phyloP scores from a whole-genome alignment of 2,797 vertebrate species.

The Squalus acanthias region DNA sequence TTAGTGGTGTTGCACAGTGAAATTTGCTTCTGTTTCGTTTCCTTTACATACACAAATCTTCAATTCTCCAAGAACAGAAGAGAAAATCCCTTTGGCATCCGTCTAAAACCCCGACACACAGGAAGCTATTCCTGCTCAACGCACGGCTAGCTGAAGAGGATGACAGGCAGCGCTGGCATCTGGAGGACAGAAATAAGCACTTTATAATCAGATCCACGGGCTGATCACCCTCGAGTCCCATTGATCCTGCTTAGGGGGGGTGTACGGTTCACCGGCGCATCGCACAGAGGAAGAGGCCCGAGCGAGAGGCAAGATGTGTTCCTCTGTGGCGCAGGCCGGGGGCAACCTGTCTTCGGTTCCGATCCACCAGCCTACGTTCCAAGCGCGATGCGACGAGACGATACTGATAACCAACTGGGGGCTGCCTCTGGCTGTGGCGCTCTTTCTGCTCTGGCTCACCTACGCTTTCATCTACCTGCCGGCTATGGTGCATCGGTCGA shows the following conservation, averaged over 20 bases:
- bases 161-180: neutral
- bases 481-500: slow-evolving; percentile 54
- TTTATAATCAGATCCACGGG: neutral
- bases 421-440: slow-evolving; percentile 57
- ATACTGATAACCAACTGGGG: slow-evolving; percentile 64
- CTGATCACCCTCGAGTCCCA: neutral
- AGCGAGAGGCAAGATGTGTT: neutral
- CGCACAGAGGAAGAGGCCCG: neutral
- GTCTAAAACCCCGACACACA: neutral
- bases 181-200: slow-evolving; percentile 9
- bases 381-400: slow-evolving; percentile 65
- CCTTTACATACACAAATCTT: slow-evolving; percentile 18
- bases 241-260: neutral
- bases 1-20: slow-evolving; percentile 23
- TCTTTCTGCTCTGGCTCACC: slow-evolving; percentile 58
- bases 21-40: neutral
- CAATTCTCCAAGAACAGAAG: slow-evolving; percentile 29
- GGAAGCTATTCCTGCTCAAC: neutral
- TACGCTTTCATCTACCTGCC: slow-evolving; percentile 67
- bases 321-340: neutral
- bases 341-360: neutral
- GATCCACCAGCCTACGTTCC: slow-evolving; percentile 59
- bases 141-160: neutral
- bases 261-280: neutral
- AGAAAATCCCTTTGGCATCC: neutral